Conservation (phyloP, 1,140 invertebrate genomes). For the Zaprionus kolodkinae region DNA sequence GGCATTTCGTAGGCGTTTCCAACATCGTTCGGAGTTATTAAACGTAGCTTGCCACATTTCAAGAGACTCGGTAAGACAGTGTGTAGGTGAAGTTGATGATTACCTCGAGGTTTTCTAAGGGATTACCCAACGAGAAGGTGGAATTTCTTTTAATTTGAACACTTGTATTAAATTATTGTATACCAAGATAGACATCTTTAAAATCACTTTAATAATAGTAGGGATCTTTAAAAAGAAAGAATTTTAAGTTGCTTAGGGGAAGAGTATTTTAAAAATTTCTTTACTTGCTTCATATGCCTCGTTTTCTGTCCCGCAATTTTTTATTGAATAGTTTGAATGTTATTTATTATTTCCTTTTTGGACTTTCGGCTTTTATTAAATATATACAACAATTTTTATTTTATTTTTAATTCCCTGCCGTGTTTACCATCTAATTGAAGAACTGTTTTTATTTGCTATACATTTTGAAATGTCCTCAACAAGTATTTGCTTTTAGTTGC, state of each 20-base stretch:
- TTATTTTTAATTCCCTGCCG: not conserved
- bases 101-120: not conserved
- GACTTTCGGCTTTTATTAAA: too few relatives aligned
- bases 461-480: slow-evolving; percentile 18
- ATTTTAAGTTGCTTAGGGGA: too few relatives aligned
- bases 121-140: not conserved
- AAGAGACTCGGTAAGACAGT: not conserved
- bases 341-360: too few relatives aligned
- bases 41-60: slow-evolving; percentile 18
- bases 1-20: slow-evolving; percentile 27
- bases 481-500: slow-evolving; percentile 37
- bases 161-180: not conserved
- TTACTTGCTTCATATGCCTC: too few relatives aligned
- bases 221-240: too few relatives aligned
- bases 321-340: too few relatives aligned
- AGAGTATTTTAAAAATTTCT: too few relatives aligned
- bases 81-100: not conserved
- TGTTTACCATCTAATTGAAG: not conserved
- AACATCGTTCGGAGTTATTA: slow-evolving; percentile 34
- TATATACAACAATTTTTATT: not conserved
- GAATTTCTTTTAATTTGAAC: not conserved
- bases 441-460: slow-evolving; percentile 2
- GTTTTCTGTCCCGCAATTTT: too few relatives aligned
- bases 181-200: too few relatives aligned
- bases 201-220: too few relatives aligned